Evolutionary conservation across 2,888 invertebrate species (phyloP).

Genomic region (Polymixis flavicincta): DNA sequence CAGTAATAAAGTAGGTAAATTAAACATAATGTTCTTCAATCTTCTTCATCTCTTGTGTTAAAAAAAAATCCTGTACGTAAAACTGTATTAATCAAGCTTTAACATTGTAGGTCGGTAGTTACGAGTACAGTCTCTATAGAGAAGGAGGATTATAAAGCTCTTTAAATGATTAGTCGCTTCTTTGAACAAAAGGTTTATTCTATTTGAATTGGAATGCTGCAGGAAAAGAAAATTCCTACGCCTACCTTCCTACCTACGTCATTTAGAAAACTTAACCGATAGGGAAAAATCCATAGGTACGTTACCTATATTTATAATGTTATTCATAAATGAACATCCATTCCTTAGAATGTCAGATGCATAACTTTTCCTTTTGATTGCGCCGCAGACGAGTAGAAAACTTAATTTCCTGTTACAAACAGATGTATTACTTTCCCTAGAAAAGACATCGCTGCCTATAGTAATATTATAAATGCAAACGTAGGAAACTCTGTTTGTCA

Average conservation of each 20-base stretch:
- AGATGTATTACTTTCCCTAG: constrained; percentile 10
- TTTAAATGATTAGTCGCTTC: not conserved
- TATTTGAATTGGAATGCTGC: not conserved
- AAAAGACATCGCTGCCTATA: not conserved
- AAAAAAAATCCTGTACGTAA: no score
- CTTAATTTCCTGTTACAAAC: constrained; percentile 36
- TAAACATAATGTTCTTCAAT: no score
- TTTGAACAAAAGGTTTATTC: not conserved
- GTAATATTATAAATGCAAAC: not conserved
- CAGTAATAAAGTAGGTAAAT: constrained; percentile 2
- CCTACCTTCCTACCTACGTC: not conserved
- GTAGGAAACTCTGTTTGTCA: no score
- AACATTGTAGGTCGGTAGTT: not conserved
- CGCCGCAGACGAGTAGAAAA: constrained; percentile 15
- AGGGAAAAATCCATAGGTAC: not conserved
- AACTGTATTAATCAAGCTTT: not conserved
- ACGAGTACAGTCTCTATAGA: no score
- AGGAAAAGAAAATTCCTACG: not conserved
- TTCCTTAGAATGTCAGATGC: constrained; percentile 31
- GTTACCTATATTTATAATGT: not conserved
- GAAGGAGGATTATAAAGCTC: not conserved
- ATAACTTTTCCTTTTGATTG: constrained; percentile 52
- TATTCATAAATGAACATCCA: constrained; percentile 7
- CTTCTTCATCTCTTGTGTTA: no score
- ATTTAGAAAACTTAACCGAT: constrained; percentile 1